Evolutionary conservation across 2,113 vertebrate genomes (phyloP), one percentile per base, ranked within the genome.

Genomic region (Nycticorax nycticorax): DNA sequence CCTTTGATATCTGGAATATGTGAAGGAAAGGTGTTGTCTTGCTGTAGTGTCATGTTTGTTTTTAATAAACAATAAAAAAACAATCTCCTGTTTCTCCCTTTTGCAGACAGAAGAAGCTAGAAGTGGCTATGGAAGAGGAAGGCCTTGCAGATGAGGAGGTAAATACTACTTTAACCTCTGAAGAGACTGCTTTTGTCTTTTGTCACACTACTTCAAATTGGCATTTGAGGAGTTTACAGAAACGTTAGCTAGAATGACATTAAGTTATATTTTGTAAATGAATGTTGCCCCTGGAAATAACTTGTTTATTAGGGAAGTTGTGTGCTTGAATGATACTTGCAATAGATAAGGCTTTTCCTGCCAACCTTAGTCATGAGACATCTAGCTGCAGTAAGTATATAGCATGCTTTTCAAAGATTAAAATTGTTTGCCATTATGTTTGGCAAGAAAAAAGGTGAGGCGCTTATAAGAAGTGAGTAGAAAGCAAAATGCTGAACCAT

Each of bases 41-140:
- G 35, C 50, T 83, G n/a, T 71, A 56, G 30, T 37, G 32, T 73
- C 76, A 14, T 3, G 5, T 71, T 86, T 81, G n/a, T 6, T 35
- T 85, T 83, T 66, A 60, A 50, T 47, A 64, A 59, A 18, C 28
- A 77, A 35, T 41, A 7, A 13, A 87, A 57, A 45, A 74, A 23
- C 16, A 45, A 43, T 78, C 5, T 56, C 60, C 82, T 94, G 37
- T 75, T 84, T 95, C 47, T 97, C 33, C 45, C 37, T 68, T 97
- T n/a, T 93, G n/a, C 96, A 99, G 99, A 98, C 99, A 99, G 97
- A 99, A 99, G 97, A 99, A 99, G 95, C 98, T 99, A 78, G 99
- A 99, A 98, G 99, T 99, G 84, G 99, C 98, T 88, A 99, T 99
- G 99, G 99, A 99, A 47, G 99, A 99, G 41, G 99, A 99, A 97